Percentiles rank a stretch among this genome's conserved stretches.
Evolutionary conservation across 2,888 invertebrate genomes (phyloP).

Genomic region (Seira musarum): DNA sequence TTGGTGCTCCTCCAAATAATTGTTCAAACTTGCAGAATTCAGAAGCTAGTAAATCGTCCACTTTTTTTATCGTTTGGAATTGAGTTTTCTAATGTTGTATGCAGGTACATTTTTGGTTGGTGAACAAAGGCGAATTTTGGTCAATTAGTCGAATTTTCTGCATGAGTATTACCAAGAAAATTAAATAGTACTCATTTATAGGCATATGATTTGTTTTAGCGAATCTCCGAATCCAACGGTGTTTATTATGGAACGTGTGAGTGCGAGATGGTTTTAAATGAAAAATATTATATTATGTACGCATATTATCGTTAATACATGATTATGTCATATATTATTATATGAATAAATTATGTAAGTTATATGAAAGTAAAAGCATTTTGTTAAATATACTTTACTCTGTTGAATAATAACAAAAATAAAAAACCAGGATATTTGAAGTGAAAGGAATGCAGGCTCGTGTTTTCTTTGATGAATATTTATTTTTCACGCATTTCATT

Average conservation of each 20-base stretch:
- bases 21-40: too few species aligned
- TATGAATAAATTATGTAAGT: slow-evolving; percentile 2
- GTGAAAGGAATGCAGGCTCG: background rate
- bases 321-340: background rate
- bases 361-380: slow-evolving; percentile 17
- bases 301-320: background rate
- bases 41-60: too few species aligned
- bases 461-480: too few species aligned
- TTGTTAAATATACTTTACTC: slow-evolving; percentile 48
- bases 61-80: too few species aligned
- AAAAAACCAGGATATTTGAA: slow-evolving; percentile 46
- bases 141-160: too few species aligned
- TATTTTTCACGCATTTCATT: background rate
- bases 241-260: background rate
- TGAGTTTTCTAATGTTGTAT: too few species aligned
- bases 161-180: too few species aligned
- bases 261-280: background rate
- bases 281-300: slow-evolving; percentile 9
- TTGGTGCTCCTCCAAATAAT: too few species aligned
- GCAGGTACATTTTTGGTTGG: too few species aligned
- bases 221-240: background rate
- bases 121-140: too few species aligned
- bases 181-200: background rate
- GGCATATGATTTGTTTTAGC: background rate
- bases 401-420: slow-evolving; percentile 42